Conservation (phyloP, 2,113 vertebrate genomes). For the Aegithalos caudatus region DNA sequence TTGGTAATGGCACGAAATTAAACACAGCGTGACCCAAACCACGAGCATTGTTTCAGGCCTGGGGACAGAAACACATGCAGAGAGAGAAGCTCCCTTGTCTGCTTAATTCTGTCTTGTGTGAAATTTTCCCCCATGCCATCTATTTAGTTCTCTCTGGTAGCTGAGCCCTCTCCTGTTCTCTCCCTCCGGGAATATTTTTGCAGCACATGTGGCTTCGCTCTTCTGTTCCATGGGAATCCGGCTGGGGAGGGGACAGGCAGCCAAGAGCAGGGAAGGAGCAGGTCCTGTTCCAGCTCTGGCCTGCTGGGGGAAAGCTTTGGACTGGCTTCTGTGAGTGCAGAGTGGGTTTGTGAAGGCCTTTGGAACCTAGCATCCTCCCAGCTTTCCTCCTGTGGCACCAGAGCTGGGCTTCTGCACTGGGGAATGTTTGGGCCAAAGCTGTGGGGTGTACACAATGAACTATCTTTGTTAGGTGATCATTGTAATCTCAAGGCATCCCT, state of each 20-base stretch:
- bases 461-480: neutral
- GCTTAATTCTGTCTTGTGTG: neutral
- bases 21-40: neutral
- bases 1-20: neutral
- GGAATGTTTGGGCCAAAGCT: neutral
- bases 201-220: neutral
- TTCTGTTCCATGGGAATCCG: neutral
- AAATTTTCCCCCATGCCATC: neutral
- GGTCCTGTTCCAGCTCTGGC: neutral
- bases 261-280: neutral
- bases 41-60: neutral
- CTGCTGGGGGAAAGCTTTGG: neutral
- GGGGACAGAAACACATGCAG: neutral
- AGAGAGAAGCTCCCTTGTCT: neutral
- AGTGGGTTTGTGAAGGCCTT: neutral
- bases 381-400: neutral
- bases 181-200: neutral
- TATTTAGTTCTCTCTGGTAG: neutral
- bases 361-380: rapidly evolving
- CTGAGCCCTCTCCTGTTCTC: neutral
- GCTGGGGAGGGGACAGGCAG: neutral
- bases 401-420: neutral
- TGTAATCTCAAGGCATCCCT: neutral
- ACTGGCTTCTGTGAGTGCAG: neutral
- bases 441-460: neutral